A percentile compares a stretch with the other conserved stretches of the same genome.
Conservation (phyloP, 2,797 vertebrate genomes). For the Limosa lapponica region DNA sequence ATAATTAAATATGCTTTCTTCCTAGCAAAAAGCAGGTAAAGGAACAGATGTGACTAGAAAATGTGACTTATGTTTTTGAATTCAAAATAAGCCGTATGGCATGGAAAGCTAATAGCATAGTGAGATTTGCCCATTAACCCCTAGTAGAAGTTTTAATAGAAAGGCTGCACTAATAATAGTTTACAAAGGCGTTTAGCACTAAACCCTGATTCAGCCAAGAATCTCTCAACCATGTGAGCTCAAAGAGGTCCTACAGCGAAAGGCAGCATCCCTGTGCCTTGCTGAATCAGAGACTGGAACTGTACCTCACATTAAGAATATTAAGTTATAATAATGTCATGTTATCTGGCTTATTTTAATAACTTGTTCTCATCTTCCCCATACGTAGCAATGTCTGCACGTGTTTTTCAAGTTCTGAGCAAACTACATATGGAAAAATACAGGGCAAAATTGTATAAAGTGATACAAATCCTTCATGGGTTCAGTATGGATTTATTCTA, state of each 20-base stretch:
- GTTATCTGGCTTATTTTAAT: background rate
- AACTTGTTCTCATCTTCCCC: background rate
- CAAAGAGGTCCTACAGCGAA: background rate
- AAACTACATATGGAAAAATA: background rate
- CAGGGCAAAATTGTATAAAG: background rate
- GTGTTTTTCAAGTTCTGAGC: background rate
- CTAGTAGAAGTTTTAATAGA: background rate
- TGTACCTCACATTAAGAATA: background rate
- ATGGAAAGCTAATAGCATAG: background rate
- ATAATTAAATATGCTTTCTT: background rate
- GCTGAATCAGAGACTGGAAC: background rate
- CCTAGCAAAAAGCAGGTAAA: background rate
- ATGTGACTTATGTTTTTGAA: background rate
- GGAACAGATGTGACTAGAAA: background rate
- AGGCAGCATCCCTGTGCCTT: background rate
- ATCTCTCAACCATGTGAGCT: background rate
- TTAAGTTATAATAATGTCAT: background rate
- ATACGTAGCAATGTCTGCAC: background rate
- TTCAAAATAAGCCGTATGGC: background rate
- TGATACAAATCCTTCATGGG: background rate
- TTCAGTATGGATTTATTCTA: background rate
- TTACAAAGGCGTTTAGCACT: background rate
- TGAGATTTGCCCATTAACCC: background rate
- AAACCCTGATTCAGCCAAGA: background rate
- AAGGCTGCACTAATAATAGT: background rate